These are phyloP conservation scores for Platynereis dumerilii DNA, from an alignment of 2,888 invertebrate genomes.

Conservation along the genomic window DNA sequence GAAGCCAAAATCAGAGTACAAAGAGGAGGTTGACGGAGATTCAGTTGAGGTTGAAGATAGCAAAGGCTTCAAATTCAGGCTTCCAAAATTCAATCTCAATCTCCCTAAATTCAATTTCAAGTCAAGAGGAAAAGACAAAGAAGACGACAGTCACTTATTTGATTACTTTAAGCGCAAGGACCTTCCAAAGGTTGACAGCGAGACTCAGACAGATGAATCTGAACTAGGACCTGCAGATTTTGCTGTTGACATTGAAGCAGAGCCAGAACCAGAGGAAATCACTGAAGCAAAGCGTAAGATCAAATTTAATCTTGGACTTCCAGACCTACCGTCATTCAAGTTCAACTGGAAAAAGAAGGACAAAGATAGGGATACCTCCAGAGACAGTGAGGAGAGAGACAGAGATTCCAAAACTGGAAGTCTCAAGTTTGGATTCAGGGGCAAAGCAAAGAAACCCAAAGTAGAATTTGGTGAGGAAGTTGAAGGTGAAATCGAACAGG, in stretches of 20 bases:
- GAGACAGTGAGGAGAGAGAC: background rate
- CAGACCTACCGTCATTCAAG: no score
- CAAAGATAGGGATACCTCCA: background rate
- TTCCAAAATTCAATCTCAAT: no score
- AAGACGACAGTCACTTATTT: no score
- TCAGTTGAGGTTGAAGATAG: background rate
- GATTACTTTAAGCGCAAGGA: no score
- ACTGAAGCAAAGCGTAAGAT: no score
- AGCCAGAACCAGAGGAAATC: no score
- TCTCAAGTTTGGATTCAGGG: background rate
- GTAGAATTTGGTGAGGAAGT: background rate
- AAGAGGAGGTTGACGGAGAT: background rate
- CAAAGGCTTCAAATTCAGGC: no score
- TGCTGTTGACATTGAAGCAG: constrained; percentile 10
- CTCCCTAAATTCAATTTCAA: no score
- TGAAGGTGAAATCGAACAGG: background rate
- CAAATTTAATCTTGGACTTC: no score
- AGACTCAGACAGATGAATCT: background rate
- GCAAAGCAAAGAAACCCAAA: constrained; percentile 1
- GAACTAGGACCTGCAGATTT: constrained; percentile 14
- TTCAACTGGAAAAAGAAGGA: background rate
- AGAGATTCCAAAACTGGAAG: constrained; percentile 4
- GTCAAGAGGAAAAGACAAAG: no score
- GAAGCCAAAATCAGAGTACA: background rate
- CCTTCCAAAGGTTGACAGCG: background rate